Base-by-base conservation (phyloP, 2,888 invertebrate genomes). In the Dione juno region DNA sequence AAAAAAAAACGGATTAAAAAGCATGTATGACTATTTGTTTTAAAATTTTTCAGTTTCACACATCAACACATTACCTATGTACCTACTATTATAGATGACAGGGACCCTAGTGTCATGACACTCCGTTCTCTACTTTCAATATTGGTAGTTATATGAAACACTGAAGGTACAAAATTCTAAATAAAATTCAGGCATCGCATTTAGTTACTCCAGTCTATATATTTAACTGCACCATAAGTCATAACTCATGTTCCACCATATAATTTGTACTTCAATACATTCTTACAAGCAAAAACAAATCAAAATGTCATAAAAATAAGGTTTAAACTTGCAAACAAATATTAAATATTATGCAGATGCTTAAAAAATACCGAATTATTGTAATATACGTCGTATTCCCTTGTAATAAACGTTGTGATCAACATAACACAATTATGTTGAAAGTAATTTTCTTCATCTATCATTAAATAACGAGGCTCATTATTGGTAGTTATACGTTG, bases 401-500 rank as follows among this genome's bases (percentile, higher is more conserved):
- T 43, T n/a, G 28, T 28, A 61, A 61, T 61, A 61, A 61, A 21
- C 14, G 43, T 5, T 43, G 6, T 61, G 41, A 10, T 6, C 9
- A 41, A 28, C 41, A 43, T 59, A 28, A 28, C 41, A 43, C 43
- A 28, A 28, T 28, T 28, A 45, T 43, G 59, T 40, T 21, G 10
- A 6, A 69, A 67, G 77, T 78, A 82, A 84, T 85, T 86, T 80
- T 74, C 72, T 80, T 81, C 85, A 87, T 88, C 81, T 82, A 87
- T 87, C 87, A 87, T 85, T 82, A 72, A 77, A 81, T 54, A 87
- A 86, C 83, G 77, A 84, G 82, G 70, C 73, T 82, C 79, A 86
- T 86, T 86, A 85, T 71, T 76, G 77, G 77, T 80, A 81, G 79
- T 82, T 78, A 82, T 79, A 35, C 80, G 75, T 76, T 75, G 48